Percentiles rank a stretch among this genome's conserved stretches.
phyloP scores from a whole-genome alignment of 2,888 invertebrate genomes.

The Rhagonycha fulva region DNA sequence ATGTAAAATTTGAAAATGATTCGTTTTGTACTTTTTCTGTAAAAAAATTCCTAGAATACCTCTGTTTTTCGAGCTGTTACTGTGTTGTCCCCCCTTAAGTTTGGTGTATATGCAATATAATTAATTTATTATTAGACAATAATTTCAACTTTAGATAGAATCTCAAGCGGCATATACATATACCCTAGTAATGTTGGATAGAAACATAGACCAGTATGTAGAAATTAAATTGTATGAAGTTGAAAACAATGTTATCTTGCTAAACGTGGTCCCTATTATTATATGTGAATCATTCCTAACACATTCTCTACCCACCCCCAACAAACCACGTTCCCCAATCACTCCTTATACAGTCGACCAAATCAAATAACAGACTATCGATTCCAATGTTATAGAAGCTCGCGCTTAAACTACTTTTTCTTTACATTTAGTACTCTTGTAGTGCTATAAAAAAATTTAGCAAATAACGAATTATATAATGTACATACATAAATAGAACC shows the following conservation, averaged over 20 bases:
- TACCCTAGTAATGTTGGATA: neutral
- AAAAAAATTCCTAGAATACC: too few species aligned
- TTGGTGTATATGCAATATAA: neutral
- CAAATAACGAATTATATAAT: too few species aligned
- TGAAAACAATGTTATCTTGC: constrained; percentile 29
- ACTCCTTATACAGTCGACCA: neutral
- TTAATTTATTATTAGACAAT: neutral
- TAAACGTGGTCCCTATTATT: constrained; percentile 24
- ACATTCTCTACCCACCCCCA: constrained; percentile 23
- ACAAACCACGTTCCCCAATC: constrained; percentile 12
- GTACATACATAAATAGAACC: too few species aligned
- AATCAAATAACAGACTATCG: neutral
- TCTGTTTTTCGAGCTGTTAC: too few species aligned
- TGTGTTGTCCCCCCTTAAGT: too few species aligned
- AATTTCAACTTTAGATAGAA: neutral
- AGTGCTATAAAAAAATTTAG: too few species aligned
- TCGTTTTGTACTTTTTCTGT: too few species aligned
- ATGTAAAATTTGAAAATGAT: too few species aligned
- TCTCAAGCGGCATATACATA: neutral
- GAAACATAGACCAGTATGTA: neutral
- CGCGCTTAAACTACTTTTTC: too few species aligned
- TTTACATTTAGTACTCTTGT: too few species aligned
- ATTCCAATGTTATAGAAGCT: neutral
- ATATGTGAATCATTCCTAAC: constrained; percentile 28
- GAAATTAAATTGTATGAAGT: constrained; percentile 16